Percentiles rank a stretch among this genome's conserved stretches.
Evolutionary conservation across 1,140 invertebrate genomes (phyloP).

Genomic region (Drosophila navojoa): DNA sequence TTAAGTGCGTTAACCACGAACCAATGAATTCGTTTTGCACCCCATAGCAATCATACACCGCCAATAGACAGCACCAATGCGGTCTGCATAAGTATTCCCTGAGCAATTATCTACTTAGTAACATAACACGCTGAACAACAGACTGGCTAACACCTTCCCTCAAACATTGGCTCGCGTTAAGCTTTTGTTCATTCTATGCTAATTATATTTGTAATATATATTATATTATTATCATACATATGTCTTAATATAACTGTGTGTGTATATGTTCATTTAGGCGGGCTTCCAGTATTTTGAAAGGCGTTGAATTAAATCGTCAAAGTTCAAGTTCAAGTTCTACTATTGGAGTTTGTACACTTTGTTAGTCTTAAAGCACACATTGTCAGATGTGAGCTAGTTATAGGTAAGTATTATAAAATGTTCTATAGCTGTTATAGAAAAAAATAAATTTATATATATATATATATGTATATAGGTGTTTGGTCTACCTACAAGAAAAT

Average conservation of each 20-base stretch:
- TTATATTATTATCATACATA: constrained; percentile 21
- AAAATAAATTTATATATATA: not conserved
- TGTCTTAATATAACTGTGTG: constrained; percentile 14
- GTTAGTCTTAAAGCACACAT: constrained; percentile 18
- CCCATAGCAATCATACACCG: constrained; percentile 2
- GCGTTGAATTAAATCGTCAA: constrained; percentile 17
- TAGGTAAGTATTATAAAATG: constrained; percentile 17
- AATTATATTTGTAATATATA: constrained; percentile 28
- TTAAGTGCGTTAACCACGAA: constrained; percentile 38
- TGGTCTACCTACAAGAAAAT: constrained; percentile 30
- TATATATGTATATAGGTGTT: constrained; percentile 9
- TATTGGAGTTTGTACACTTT: constrained; percentile 33
- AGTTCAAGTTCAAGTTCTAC: not conserved
- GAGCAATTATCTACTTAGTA: constrained; percentile 40
- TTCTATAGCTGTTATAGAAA: constrained; percentile 12
- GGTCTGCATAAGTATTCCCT: constrained; percentile 39
- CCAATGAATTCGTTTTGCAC: constrained; percentile 20
- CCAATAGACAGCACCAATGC: constrained; percentile 7
- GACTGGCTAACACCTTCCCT: constrained; percentile 6
- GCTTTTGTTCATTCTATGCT: not conserved
- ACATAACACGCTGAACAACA: constrained; percentile 26
- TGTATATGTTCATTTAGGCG: constrained; percentile 54
- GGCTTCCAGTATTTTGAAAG: constrained; percentile 48
- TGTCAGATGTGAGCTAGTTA: constrained; percentile 38
- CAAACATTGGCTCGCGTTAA: constrained; percentile 41